phyloP scores from a whole-genome alignment of 2,888 invertebrate genomes.

The Mesorhabditis spiculigera region DNA sequence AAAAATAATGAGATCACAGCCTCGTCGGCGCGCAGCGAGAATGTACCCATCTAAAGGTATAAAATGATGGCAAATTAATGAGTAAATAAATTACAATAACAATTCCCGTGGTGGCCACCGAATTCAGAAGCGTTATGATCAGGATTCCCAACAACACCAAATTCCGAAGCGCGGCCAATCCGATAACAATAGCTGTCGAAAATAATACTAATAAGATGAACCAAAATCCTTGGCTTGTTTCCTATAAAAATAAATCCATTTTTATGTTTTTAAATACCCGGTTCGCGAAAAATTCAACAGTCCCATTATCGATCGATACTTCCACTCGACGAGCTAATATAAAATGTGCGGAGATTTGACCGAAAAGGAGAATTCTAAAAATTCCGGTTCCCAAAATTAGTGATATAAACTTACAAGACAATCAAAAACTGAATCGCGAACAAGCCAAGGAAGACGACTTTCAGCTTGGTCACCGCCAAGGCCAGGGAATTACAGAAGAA shows the following conservation, averaged over 20 bases:
- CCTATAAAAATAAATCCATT: background rate
- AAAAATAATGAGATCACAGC: background rate
- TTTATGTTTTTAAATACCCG: too few species aligned
- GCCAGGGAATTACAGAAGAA: background rate
- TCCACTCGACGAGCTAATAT: background rate
- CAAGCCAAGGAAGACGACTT: background rate
- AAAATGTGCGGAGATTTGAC: background rate
- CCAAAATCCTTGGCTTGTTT: background rate
- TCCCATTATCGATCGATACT: background rate
- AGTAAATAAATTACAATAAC: background rate
- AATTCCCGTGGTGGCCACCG: background rate
- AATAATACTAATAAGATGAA: background rate
- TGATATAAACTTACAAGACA: background rate
- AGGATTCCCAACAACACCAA: background rate
- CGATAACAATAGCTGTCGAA: background rate
- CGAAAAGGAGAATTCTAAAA: constrained; percentile 1
- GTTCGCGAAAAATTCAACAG: background rate
- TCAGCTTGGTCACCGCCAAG: background rate
- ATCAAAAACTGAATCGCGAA: background rate
- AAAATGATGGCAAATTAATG: background rate
- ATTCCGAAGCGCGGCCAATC: background rate
- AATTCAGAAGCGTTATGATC: background rate
- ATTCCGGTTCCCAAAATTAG: background rate
- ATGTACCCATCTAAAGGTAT: background rate
- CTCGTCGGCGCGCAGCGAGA: background rate